A percentile compares a stretch with the other conserved stretches of the same genome.
phyloP scores from a whole-genome alignment of 2,797 vertebrate genomes.

The Thamnophis elegans region DNA sequence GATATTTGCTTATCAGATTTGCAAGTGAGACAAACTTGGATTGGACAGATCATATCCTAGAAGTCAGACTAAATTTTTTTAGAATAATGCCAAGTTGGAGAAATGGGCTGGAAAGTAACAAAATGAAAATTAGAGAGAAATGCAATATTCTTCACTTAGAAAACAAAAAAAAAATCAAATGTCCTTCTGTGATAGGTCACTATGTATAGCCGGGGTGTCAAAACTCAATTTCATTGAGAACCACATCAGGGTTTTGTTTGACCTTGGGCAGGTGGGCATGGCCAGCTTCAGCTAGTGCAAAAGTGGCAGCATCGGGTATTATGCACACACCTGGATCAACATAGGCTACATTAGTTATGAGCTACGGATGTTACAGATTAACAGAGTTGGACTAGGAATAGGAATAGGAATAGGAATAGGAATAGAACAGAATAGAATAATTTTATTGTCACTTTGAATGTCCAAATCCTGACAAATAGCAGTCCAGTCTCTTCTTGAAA shows the following conservation, averaged over 20 bases:
- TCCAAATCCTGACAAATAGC: too few relatives aligned
- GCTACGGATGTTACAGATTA: neutral
- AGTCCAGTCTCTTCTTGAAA: too few relatives aligned
- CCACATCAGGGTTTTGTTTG: too few relatives aligned
- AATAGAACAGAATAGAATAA: too few relatives aligned
- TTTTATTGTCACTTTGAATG: too few relatives aligned
- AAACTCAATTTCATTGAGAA: too few relatives aligned
- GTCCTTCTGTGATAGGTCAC: neutral
- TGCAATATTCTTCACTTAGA: neutral
- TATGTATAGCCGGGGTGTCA: neutral
- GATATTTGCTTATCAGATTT: neutral
- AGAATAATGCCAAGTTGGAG: neutral
- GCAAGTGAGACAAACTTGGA: neutral
- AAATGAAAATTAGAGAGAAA: neutral
- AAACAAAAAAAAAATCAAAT: neutral
- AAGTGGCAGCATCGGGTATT: neutral
- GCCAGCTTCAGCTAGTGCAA: neutral
- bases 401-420: too few relatives aligned
- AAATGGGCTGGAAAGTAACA: neutral
- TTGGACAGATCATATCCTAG: neutral
- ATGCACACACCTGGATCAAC: neutral
- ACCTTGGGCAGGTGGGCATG: too few relatives aligned
- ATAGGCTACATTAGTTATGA: neutral
- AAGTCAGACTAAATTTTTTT: neutral
- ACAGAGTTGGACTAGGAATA: too few relatives aligned